Percentiles rank a stretch among this genome's conserved stretches.
These are phyloP conservation scores for Drosophila ogumai DNA, from an alignment of 1,140 invertebrate species.

Conservation along the genomic window DNA sequence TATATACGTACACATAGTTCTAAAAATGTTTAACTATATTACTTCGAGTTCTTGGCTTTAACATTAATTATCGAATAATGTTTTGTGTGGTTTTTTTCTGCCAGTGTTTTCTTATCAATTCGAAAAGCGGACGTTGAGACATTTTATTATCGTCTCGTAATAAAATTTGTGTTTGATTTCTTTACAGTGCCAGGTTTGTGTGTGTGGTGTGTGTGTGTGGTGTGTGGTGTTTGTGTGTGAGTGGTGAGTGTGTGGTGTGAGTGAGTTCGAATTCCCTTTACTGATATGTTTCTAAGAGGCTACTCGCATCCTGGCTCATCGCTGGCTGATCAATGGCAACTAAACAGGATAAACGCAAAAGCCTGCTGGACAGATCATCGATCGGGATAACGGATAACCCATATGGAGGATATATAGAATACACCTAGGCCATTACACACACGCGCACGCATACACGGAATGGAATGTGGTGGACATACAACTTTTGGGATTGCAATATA, in stretches of 20 bases:
- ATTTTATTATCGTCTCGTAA: slow-evolving; percentile 66
- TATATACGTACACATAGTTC: slow-evolving; percentile 43
- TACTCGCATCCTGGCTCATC: slow-evolving; percentile 75
- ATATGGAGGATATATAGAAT: slow-evolving; percentile 21
- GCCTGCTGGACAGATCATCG: slow-evolving; percentile 38
- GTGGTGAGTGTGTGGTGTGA: slow-evolving; percentile 19
- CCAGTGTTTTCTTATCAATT: slow-evolving; percentile 52
- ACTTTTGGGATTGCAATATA: slow-evolving; percentile 29
- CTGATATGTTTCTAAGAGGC: slow-evolving; percentile 83
- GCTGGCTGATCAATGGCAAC: slow-evolving; percentile 32
- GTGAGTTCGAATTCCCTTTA: slow-evolving; percentile 65
- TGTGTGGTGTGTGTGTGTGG: slow-evolving; percentile 9
- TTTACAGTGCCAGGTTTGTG: slow-evolving; percentile 60
- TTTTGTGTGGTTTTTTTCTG: slow-evolving; percentile 23
- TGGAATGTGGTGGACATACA: slow-evolving; percentile 46
- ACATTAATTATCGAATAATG: slow-evolving; percentile 45
- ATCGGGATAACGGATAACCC: slow-evolving; percentile 13
- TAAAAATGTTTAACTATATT: slow-evolving; percentile 58
- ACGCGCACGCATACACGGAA: slow-evolving; percentile 34
- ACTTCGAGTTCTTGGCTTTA: slow-evolving; percentile 45
- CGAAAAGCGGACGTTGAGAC: slow-evolving; percentile 78
- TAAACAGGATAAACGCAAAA: slow-evolving; percentile 33
- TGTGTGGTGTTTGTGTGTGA: slow-evolving; percentile 19
- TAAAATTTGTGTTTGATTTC: slow-evolving; percentile 62
- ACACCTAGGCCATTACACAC: slow-evolving; percentile 14